phyloP scores from a whole-genome alignment of 2,113 vertebrate species.

The Lipophrys pholis region DNA sequence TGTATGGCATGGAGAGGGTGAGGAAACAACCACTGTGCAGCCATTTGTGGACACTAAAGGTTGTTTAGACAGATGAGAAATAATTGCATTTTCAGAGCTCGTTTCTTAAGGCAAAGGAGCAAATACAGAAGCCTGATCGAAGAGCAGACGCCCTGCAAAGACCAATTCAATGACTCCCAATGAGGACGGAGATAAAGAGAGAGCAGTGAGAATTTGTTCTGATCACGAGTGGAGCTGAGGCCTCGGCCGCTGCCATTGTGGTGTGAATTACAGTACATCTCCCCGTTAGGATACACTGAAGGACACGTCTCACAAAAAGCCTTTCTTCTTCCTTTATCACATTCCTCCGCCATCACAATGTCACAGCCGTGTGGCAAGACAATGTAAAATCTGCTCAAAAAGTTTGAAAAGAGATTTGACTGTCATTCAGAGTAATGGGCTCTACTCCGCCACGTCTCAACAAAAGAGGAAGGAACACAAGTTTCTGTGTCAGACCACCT shows the following conservation, averaged over 20 bases:
- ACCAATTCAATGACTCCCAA: conserved; percentile 47
- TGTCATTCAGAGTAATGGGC: not conserved
- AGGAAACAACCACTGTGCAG: conserved; percentile 41
- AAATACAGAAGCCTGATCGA: conserved; percentile 20
- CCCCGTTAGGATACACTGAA: conserved; percentile 19
- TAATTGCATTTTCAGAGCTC: conserved; percentile 69
- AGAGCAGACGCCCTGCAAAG: conserved; percentile 33
- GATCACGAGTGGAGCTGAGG: conserved; percentile 24
- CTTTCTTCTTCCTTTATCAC: conserved; percentile 6
- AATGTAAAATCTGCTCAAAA: not conserved
- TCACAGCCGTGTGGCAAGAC: not conserved
- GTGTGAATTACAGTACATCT: not conserved
- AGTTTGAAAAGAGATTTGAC: not conserved
- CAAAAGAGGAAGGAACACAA: not conserved
- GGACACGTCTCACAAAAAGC: conserved; percentile 21
- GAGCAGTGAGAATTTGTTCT: conserved; percentile 6
- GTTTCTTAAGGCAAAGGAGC: conserved; percentile 35
- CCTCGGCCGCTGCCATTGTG: conserved; percentile 12
- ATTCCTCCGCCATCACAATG: not conserved
- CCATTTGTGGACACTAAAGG: conserved; percentile 47
- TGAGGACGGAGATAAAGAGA: conserved; percentile 23
- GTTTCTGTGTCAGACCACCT: not conserved
- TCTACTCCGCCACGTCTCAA: not conserved
- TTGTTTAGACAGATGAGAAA: conserved; percentile 60
- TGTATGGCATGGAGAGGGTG: conserved; percentile 23